Evolutionary conservation across 2,113 vertebrate species (phyloP).

Genomic region (Orthonyx spaldingii): DNA sequence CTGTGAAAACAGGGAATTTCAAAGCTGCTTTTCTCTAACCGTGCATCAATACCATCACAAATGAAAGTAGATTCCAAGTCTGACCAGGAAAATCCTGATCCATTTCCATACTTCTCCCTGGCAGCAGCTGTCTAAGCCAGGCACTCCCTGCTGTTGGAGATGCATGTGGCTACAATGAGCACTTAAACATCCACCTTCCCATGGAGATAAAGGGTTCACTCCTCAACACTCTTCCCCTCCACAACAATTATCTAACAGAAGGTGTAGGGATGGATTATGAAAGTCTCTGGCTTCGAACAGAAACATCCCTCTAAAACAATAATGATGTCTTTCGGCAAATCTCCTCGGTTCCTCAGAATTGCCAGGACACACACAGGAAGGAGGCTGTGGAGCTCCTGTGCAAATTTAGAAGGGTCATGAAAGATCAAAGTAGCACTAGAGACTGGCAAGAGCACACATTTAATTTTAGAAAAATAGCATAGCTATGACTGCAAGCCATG

Average conservation of each 20-base stretch:
- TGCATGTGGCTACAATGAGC: background rate
- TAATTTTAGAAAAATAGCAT: background rate
- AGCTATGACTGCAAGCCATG: background rate
- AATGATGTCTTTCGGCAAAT: background rate
- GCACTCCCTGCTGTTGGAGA: background rate
- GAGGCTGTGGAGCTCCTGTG: background rate
- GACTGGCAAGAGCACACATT: background rate
- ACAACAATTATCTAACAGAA: background rate
- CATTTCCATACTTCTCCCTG: background rate
- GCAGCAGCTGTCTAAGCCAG: background rate
- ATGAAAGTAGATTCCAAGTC: background rate
- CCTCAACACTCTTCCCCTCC: background rate
- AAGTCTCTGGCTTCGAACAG: background rate
- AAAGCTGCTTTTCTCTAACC: background rate
- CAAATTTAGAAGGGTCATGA: background rate
- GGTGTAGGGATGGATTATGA: background rate
- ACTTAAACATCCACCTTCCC: background rate
- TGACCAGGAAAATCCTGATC: background rate
- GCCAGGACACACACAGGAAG: background rate
- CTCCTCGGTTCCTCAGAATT: background rate
- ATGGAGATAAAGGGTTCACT: background rate
- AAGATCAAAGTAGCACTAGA: background rate
- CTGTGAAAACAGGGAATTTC: background rate
- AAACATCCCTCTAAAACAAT: background rate
- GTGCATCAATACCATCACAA: background rate